These are phyloP conservation scores for Tromatobia lineatoria DNA, from an alignment of 2,888 invertebrate genomes.

Conservation along the genomic window DNA sequence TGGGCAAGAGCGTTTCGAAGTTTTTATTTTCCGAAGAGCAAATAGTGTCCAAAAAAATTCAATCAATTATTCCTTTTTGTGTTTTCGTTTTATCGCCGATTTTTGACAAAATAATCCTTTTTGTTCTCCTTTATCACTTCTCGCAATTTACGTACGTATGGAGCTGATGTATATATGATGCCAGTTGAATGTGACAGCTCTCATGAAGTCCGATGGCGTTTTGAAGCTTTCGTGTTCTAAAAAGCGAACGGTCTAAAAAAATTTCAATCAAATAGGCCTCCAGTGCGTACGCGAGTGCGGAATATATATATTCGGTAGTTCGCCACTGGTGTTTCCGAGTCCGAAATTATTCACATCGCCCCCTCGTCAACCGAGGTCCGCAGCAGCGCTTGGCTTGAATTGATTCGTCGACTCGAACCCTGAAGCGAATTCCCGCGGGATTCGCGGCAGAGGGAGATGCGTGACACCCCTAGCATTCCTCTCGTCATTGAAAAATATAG, in stretches of 20 bases:
- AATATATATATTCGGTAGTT: slow-evolving; percentile 13
- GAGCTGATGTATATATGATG: background rate
- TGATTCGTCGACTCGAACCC: slow-evolving; percentile 61
- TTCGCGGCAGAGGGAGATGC: slow-evolving; percentile 13
- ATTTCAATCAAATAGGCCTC: slow-evolving; percentile 4
- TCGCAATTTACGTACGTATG: background rate
- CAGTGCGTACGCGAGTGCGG: background rate
- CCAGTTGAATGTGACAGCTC: background rate
- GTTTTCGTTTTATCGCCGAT: background rate
- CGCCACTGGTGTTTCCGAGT: slow-evolving; percentile 16
- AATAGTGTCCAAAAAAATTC: too few relatives aligned
- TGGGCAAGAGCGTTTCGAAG: too few relatives aligned
- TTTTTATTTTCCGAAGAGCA: too few relatives aligned
- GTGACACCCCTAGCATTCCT: slow-evolving; percentile 1
- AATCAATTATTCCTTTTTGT: background rate
- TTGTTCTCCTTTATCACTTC: background rate
- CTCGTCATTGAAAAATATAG: slow-evolving; percentile 24
- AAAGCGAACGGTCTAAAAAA: slow-evolving; percentile 1
- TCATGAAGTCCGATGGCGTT: background rate
- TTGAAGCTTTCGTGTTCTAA: background rate
- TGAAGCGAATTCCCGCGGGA: slow-evolving; percentile 54
- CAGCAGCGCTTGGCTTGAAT: slow-evolving; percentile 46
- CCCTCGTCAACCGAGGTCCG: slow-evolving; percentile 15
- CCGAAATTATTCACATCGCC: slow-evolving; percentile 53
- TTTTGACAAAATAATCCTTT: background rate